These are phyloP conservation scores for Eupleurogrammus muticus DNA, from an alignment of 2,797 vertebrate species.

Conservation along the genomic window DNA sequence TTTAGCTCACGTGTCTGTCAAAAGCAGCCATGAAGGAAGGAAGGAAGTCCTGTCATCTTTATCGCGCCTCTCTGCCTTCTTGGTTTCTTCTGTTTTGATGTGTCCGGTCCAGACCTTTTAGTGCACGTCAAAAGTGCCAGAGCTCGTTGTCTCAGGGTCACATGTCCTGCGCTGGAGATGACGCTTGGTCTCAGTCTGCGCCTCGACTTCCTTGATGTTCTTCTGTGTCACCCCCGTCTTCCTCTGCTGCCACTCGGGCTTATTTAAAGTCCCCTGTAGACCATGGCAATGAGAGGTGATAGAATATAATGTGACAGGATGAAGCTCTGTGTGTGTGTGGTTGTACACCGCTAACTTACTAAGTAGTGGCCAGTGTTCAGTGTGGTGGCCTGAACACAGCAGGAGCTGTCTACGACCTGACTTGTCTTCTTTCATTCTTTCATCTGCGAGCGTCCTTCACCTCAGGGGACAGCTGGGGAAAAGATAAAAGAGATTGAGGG, in stretches of 20 bases:
- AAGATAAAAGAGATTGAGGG: slow-evolving; percentile 69
- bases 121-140: slow-evolving; percentile 64
- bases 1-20: slow-evolving; percentile 74
- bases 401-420: slow-evolving; percentile 53
- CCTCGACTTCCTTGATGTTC: slow-evolving; percentile 55
- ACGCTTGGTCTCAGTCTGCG: slow-evolving; percentile 28
- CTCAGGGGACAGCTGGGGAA: slow-evolving; percentile 58
- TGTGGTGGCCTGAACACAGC: slow-evolving; percentile 80
- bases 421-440: slow-evolving; percentile 60
- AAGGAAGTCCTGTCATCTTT: slow-evolving; percentile 34
- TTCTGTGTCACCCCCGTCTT: slow-evolving; percentile 42
- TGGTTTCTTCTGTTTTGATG: slow-evolving; percentile 69
- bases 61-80: slow-evolving; percentile 41
- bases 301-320: slow-evolving; percentile 73
- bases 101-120: slow-evolving; percentile 69
- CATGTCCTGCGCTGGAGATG: slow-evolving; percentile 15
- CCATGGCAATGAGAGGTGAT: slow-evolving; percentile 60
- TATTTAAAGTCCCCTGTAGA: slow-evolving; percentile 66
- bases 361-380: slow-evolving; percentile 53
- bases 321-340: slow-evolving; percentile 31
- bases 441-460: slow-evolving; percentile 50
- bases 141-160: slow-evolving; percentile 58
- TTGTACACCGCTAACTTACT: slow-evolving; percentile 42
- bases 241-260: slow-evolving; percentile 60
- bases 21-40: slow-evolving; percentile 27